Percentiles rank a stretch among this genome's conserved stretches.
phyloP scores from a whole-genome alignment of 2,113 vertebrate genomes.

The Sapajus apella region DNA sequence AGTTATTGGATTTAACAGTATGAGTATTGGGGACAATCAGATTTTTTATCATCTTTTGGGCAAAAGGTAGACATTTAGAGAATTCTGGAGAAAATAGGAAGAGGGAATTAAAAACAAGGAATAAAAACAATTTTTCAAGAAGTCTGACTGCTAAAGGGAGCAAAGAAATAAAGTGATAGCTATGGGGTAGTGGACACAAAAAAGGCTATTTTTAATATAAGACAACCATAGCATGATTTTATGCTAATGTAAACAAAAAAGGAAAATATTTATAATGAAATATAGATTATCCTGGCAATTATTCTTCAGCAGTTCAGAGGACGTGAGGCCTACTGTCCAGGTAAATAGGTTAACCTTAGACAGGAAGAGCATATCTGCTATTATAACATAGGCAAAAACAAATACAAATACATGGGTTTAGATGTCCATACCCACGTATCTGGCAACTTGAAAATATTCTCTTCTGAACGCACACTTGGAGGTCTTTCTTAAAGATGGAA shows the following conservation, averaged over 20 bases:
- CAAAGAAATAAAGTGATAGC: background rate
- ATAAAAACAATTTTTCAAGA: background rate
- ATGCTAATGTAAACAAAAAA: background rate
- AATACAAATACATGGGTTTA: background rate
- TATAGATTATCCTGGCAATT: background rate
- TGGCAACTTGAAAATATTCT: background rate
- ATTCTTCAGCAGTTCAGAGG: background rate
- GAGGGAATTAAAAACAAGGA: background rate
- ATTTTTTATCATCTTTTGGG: background rate
- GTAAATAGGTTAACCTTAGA: background rate
- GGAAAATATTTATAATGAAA: background rate
- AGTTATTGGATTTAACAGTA: background rate
- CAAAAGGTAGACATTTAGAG: background rate
- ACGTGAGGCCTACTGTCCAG: too few relatives aligned
- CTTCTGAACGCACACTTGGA: background rate
- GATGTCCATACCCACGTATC: too few relatives aligned
- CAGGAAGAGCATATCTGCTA: background rate
- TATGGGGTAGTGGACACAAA: background rate
- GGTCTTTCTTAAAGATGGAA: background rate
- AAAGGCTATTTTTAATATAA: background rate
- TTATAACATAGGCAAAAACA: background rate
- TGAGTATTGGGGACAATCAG: background rate
- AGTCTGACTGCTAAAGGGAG: background rate
- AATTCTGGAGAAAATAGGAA: background rate
- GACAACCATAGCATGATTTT: background rate